Percentiles rank a stretch among this genome's conserved stretches.
Evolutionary conservation across 2,888 invertebrate genomes (phyloP).

Genomic region (Cantharis rustica): DNA sequence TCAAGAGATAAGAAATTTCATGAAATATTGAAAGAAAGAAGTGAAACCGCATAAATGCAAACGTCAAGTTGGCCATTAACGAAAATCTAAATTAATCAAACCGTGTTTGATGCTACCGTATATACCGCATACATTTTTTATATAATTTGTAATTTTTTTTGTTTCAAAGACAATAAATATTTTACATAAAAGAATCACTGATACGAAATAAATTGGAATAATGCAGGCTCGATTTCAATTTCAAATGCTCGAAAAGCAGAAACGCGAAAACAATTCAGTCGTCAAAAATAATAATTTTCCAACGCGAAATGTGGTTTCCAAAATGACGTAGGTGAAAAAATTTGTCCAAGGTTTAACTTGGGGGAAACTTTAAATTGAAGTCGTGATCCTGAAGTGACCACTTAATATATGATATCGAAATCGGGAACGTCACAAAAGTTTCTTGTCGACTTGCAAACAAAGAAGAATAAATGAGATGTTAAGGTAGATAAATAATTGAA

Average conservation of each 20-base stretch:
- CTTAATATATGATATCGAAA: neutral
- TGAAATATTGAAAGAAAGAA: constrained; percentile 35
- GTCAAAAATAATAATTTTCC: neutral
- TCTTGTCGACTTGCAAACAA: neutral
- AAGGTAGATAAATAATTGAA: neutral
- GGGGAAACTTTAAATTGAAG: neutral
- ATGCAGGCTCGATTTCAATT: constrained; percentile 23
- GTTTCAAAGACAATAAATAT: constrained; percentile 8
- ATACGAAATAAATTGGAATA: constrained; percentile 22
- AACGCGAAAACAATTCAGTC: constrained; percentile 15
- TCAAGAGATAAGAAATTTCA: constrained; percentile 27
- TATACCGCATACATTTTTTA: neutral
- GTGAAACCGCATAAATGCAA: constrained; percentile 29
- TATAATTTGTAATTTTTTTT: neutral
- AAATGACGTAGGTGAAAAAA: neutral
- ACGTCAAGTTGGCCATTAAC: constrained; percentile 29
- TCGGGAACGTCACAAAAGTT: neutral
- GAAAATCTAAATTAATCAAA: constrained; percentile 27
- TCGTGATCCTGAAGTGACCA: neutral
- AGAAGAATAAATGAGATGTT: neutral
- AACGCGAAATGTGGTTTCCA: neutral
- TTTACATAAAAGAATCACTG: constrained; percentile 16
- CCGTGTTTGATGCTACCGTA: constrained; percentile 19
- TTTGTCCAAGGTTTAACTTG: neutral
- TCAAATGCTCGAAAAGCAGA: constrained; percentile 14